Conservation (phyloP, 2,888 invertebrate genomes). For the Melinaea marsaeus region DNA sequence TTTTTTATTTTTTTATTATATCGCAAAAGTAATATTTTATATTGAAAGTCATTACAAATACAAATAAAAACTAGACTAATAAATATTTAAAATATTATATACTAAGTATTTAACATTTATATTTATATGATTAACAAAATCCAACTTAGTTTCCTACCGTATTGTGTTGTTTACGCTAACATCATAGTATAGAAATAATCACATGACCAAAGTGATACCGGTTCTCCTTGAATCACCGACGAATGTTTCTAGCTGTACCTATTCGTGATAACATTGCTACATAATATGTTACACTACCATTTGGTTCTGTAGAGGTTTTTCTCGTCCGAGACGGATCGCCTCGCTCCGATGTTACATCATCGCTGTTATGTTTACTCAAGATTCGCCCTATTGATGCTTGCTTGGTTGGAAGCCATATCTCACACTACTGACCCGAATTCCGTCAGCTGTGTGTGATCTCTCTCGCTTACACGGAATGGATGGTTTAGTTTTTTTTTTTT, state of each 20-base stretch:
- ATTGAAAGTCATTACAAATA: too few species aligned
- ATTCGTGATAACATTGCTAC: slow-evolving; percentile 48
- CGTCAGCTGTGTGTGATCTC: slow-evolving; percentile 54
- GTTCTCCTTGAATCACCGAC: slow-evolving; percentile 58
- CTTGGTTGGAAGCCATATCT: slow-evolving; percentile 51
- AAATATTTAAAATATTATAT: slow-evolving; percentile 5
- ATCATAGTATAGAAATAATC: slow-evolving; percentile 38
- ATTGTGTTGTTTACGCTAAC: slow-evolving; percentile 6
- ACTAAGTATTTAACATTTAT: not conserved
- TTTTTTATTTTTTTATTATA: too few species aligned
- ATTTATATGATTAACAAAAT: not conserved
- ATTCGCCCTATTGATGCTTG: slow-evolving; percentile 52
- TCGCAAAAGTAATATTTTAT: too few species aligned
- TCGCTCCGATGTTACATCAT: slow-evolving; percentile 55
- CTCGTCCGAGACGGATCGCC: slow-evolving; percentile 56
- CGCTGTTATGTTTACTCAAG: slow-evolving; percentile 60
- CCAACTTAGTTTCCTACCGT: not conserved
- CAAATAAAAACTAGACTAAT: not conserved
- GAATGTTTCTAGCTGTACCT: slow-evolving; percentile 33
- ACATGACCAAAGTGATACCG: slow-evolving; percentile 51
- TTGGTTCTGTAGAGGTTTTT: slow-evolving; percentile 50
- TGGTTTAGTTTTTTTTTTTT: slow-evolving; percentile 29
- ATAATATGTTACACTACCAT: slow-evolving; percentile 42
- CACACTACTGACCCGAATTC: slow-evolving; percentile 69
- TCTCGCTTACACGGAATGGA: slow-evolving; percentile 32